Percentiles rank a stretch among this genome's conserved stretches.
Evolutionary conservation across 1,140 invertebrate species (phyloP).

Genomic region (Procambarus clarkii): DNA sequence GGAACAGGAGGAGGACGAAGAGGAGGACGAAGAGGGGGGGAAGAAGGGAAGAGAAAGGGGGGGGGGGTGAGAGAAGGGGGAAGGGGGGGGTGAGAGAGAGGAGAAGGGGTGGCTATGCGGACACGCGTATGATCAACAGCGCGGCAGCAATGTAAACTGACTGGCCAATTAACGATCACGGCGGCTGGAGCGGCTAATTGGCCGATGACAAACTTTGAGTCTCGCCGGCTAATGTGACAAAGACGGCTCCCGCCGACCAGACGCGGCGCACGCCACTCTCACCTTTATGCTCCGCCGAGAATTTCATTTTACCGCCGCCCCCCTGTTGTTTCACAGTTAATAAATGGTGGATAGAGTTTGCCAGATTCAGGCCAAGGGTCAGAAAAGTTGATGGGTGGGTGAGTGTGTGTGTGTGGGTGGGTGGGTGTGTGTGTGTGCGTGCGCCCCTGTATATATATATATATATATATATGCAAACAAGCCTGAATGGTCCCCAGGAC

Average conservation of each 20-base stretch:
- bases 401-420: slow-evolving; percentile 12
- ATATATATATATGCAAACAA: slow-evolving; percentile 1
- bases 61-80: no score
- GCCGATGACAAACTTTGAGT: slow-evolving; percentile 64
- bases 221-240: slow-evolving; percentile 63
- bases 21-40: no score
- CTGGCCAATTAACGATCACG: slow-evolving; percentile 71
- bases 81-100: background rate
- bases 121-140: slow-evolving; percentile 41
- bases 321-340: slow-evolving; percentile 4
- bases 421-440: background rate
- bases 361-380: background rate
- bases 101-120: background rate
- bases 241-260: slow-evolving; percentile 57
- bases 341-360: background rate
- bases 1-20: no score
- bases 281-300: slow-evolving; percentile 45
- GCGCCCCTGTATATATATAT: slow-evolving; percentile 1
- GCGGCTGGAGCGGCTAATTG: slow-evolving; percentile 66
- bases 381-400: no score
- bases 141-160: slow-evolving; percentile 70
- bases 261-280: slow-evolving; percentile 51
- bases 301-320: slow-evolving; percentile 64
- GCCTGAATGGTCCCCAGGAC: no score
- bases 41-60: no score